Conservation (phyloP, 37 sponge, comb jelly and placozoan species). For the Diacarnus erythraeanus region DNA sequence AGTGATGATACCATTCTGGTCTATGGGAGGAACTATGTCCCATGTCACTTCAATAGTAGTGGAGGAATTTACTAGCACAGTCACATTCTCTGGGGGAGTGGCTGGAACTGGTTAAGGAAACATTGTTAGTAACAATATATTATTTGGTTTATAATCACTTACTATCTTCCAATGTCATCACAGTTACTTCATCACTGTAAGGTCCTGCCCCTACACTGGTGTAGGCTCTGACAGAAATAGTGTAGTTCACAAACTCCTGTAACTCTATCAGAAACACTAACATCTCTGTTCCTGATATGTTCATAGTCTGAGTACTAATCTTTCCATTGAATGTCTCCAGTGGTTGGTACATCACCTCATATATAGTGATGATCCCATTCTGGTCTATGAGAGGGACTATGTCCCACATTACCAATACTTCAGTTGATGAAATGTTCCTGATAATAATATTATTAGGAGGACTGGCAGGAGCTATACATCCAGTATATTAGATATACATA, state of each 20-base stretch:
- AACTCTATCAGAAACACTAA: not conserved
- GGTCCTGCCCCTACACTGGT: slow-evolving; percentile 52
- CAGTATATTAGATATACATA: too few relatives aligned
- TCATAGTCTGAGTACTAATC: not conserved
- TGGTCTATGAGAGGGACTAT: slow-evolving; percentile 7
- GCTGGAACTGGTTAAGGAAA: slow-evolving; percentile 18
- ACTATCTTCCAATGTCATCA: slow-evolving; percentile 34
- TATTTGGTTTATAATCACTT: not conserved
- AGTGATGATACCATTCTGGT: slow-evolving; percentile 22
- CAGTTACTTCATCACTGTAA: slow-evolving; percentile 7
- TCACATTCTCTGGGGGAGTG: slow-evolving; percentile 19
- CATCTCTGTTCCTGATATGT: not conserved
- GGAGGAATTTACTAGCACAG: not conserved
- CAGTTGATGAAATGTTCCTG: not conserved
- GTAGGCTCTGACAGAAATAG: slow-evolving; percentile 35
- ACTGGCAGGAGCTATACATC: slow-evolving; percentile 25
- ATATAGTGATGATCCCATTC: slow-evolving; percentile 38
- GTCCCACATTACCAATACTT: slow-evolving; percentile 20
- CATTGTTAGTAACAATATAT: not conserved
- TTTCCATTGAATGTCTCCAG: slow-evolving; percentile 12
- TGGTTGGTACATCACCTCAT: slow-evolving; percentile 21
- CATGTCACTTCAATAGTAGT: slow-evolving; percentile 7
- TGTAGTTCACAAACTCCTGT: slow-evolving; percentile 29
- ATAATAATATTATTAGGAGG: slow-evolving; percentile 16
- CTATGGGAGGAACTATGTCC: slow-evolving; percentile 11